Base-by-base conservation (phyloP, 2,113 vertebrate genomes). In the Chaetodon trifascialis region DNA sequence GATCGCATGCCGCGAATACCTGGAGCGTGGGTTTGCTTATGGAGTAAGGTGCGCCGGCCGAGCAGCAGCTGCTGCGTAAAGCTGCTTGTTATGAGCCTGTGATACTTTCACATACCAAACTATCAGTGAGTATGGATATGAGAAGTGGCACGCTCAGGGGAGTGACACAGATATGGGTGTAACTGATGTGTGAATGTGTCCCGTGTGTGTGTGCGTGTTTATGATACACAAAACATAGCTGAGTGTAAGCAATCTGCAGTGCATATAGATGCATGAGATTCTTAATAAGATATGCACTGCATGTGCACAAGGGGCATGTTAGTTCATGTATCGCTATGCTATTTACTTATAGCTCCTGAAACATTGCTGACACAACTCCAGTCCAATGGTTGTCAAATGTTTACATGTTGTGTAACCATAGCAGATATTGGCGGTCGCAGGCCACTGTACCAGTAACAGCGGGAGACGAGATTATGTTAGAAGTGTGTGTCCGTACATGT, bases 41-140 rank as follows among this genome's bases (percentile, higher is more conserved):
- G 85, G 84, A 73, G 91, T 1, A 66, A 90, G 92, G 92, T 80
- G 85, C 85, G 92, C 86, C 91, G 80, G 84, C 66, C 38, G 74
- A 70, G 82, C 82, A 63, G 88, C 93, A 92, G 93, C 93, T 93
- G 93, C 89, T 73, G 80, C 17, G 79, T 68, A 85, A 85, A 88
- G 85, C 90, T 87, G 80, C 80, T 79, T 6, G 89, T 90, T 86
- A 89, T 84, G 84, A 86, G 83, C 73, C 74, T 30, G 70, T 47
- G 84, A 88, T 86, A 91, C 80, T 88, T 79, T 85, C 73, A 65
- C 92, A 94, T 92, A 78, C 88, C 91, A 19, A 49, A 76, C 84
- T 25, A 52, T 69, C 83, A 79, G 69, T 60, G 68, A 88, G 86
- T 66, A 76, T 80, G 86, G 69, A 80, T 68, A 55, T 77, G 88